Percentiles rank a stretch among this genome's conserved stretches.
Conservation (phyloP, 2,888 invertebrate species). For the Agrilus cyanescens region DNA sequence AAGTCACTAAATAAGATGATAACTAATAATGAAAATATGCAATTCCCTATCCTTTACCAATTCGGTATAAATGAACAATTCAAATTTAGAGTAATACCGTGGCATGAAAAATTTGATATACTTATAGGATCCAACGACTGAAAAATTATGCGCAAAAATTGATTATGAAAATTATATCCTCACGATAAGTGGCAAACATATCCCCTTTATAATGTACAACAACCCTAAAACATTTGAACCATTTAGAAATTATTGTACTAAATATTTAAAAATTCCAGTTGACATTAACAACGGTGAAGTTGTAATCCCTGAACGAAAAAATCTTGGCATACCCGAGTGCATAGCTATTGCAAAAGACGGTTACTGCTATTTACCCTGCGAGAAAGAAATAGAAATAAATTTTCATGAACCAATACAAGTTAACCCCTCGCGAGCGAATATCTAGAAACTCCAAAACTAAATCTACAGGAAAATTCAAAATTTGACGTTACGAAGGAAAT, state of each 20-base stretch:
- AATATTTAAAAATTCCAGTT: conserved; percentile 6
- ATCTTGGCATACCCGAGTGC: conserved; percentile 5
- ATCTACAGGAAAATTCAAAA: too few relatives aligned
- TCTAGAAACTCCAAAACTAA: too few relatives aligned
- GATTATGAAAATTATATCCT: conserved; percentile 7
- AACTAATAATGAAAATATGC: conserved; percentile 8
- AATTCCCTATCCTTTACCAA: conserved; percentile 8
- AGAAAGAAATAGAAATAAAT: conserved; percentile 5
- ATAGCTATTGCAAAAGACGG: conserved; percentile 6
- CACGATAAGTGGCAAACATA: conserved; percentile 4
- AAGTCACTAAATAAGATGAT: conserved; percentile 9
- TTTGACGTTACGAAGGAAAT: too few relatives aligned
- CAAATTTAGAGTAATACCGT: conserved; percentile 7
- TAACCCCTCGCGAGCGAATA: background rate
- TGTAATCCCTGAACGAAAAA: conserved; percentile 5
- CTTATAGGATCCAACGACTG: conserved; percentile 10
- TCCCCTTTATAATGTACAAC: conserved; percentile 8
- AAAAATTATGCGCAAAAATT: conserved; percentile 10
- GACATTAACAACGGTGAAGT: conserved; percentile 8
- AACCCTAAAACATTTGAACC: conserved; percentile 6
- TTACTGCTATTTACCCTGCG: conserved; percentile 4
- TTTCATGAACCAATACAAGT: conserved; percentile 8
- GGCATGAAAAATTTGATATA: conserved; percentile 12
- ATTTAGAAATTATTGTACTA: background rate
- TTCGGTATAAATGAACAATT: conserved; percentile 5